A percentile compares a stretch with the other conserved stretches of the same genome.
Evolutionary conservation across 2,797 vertebrate species (phyloP).

Genomic region (Pachyuromys duprasi): DNA sequence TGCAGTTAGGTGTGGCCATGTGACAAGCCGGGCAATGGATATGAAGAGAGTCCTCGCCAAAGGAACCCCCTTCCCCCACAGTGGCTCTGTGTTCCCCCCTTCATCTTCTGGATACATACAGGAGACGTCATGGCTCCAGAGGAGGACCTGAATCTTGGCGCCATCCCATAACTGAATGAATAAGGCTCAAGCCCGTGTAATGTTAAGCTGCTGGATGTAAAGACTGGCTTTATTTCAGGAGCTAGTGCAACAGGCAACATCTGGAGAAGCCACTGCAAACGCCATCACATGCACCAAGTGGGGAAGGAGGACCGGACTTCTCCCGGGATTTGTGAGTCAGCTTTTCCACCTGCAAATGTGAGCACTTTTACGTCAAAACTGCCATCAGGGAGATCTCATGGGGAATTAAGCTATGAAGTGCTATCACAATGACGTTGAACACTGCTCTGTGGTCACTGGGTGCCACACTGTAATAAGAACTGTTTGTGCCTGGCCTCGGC

Average conservation of each 20-base stretch:
- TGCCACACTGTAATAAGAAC: background rate
- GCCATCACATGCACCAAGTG: background rate
- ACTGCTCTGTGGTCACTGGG: background rate
- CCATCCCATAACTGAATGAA: background rate
- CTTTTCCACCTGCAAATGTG: background rate
- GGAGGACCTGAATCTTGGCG: background rate
- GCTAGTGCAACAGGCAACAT: background rate
- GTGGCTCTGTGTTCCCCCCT: background rate
- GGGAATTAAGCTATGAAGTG: background rate
- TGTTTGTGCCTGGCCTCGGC: background rate
- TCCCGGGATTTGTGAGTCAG: background rate
- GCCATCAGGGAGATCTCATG: background rate
- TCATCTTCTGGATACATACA: background rate
- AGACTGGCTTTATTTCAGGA: background rate
- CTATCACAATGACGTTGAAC: background rate
- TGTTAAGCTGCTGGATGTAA: background rate
- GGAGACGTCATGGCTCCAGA: background rate
- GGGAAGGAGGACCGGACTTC: background rate
- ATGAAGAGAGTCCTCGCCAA: no score
- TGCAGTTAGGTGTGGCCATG: background rate
- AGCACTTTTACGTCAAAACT: background rate
- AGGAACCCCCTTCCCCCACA: background rate
- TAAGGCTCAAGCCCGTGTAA: background rate
- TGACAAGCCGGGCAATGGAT: background rate
- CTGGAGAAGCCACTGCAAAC: background rate